Percentiles rank a stretch among this genome's conserved stretches.
Evolutionary conservation across 1,140 invertebrate species (phyloP).

Genomic region (Aporrectodea caliginosa): DNA sequence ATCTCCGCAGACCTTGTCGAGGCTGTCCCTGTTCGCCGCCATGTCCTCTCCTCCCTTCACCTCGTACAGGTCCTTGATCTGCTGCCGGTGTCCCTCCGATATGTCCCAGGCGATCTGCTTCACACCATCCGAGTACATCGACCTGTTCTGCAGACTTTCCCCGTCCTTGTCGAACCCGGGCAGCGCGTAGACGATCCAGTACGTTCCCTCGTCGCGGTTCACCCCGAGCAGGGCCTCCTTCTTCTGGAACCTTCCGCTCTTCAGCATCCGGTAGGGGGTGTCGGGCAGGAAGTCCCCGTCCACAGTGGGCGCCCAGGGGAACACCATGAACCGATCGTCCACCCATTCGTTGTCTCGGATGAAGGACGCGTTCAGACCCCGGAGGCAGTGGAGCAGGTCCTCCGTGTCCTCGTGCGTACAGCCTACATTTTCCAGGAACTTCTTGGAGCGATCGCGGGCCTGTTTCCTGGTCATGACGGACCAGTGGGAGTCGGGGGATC

Average conservation of each 20-base stretch:
- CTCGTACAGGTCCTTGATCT: constrained; percentile 7
- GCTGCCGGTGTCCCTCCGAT: neutral
- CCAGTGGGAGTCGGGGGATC: constrained; percentile 73
- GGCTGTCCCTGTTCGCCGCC: constrained; percentile 18
- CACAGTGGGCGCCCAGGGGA: constrained; percentile 28
- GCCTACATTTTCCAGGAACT: neutral
- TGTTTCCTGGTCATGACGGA: constrained; percentile 79
- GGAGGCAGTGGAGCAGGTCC: neutral
- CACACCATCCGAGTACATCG: constrained; percentile 6
- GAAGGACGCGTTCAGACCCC: neutral
- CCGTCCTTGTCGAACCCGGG: constrained; percentile 14
- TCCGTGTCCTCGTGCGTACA: neutral
- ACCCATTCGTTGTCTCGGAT: constrained; percentile 2
- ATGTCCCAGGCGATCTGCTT: constrained; percentile 22
- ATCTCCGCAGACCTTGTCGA: constrained; percentile 26
- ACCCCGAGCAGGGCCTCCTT: constrained; percentile 29
- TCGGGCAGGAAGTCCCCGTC: constrained; percentile 27
- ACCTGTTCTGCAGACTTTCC: constrained; percentile 15
- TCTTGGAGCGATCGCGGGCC: constrained; percentile 62
- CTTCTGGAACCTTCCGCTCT: neutral
- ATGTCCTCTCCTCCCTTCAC: neutral
- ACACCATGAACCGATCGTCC: constrained; percentile 20
- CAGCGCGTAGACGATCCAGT: constrained; percentile 23
- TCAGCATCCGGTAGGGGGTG: constrained; percentile 25
- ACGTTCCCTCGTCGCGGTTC: constrained; percentile 29